Evolutionary conservation across 2,113 vertebrate species (phyloP).

Genomic region (Eubucco bourcierii): DNA sequence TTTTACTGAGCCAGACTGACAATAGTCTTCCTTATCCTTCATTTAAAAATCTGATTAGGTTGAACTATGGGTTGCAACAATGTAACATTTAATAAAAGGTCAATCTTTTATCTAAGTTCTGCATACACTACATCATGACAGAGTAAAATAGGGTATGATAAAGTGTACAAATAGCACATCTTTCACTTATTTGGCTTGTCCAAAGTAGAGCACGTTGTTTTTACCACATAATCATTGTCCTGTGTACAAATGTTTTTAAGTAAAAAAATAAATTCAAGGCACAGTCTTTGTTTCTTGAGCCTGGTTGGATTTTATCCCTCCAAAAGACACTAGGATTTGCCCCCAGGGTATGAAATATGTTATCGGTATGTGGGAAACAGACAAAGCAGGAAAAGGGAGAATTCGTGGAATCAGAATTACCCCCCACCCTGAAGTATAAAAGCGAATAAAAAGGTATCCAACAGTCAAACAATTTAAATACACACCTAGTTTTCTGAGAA

Average conservation of each 20-base stretch:
- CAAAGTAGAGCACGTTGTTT: neutral
- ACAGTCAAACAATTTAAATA: neutral
- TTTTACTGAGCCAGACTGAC: neutral
- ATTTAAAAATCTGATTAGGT: neutral
- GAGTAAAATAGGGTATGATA: neutral
- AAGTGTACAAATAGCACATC: neutral
- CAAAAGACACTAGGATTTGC: neutral
- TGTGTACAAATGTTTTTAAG: neutral
- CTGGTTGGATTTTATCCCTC: neutral
- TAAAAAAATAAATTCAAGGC: neutral
- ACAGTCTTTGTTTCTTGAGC: neutral
- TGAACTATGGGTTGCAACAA: neutral
- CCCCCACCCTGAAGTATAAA: neutral
- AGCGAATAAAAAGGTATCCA: neutral
- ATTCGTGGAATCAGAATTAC: neutral
- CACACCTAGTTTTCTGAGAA: neutral
- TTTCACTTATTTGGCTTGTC: neutral
- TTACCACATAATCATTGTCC: accelerated
- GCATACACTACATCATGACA: neutral
- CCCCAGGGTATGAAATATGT: neutral
- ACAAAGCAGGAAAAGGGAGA: neutral
- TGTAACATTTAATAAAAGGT: neutral
- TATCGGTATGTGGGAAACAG: neutral
- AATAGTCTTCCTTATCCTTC: neutral
- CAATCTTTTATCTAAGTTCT: neutral